Evolutionary conservation across 2,888 invertebrate genomes (phyloP), one percentile per base, ranked within the genome.

Genomic region (Holacanthella duospinosa): DNA sequence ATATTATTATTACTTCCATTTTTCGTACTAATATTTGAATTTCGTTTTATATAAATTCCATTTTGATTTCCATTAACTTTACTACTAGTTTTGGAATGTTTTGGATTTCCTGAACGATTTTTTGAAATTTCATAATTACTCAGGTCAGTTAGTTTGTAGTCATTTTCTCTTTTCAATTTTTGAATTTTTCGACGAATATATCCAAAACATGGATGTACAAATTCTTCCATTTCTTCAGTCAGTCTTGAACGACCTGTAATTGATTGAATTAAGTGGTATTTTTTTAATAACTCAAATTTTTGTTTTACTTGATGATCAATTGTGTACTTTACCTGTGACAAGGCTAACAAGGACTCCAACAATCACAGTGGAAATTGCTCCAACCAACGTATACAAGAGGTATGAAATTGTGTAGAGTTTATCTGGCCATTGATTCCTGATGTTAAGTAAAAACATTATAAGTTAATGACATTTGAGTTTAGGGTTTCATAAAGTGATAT

Each of bases 321-420:
- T 29, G 6, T 36, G 16, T 26, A 58, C 25, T 60, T 64, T 60
- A 68, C 68, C 70, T 43, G 66, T 66, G 1, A 68, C n/a, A 1
- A 69, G 57, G 29, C 70, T 69, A 27, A 70, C 60, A 2, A 69
- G 1, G 16, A 64, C 54, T 9, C 71, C 72, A 4, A 70, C 65
- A 12, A 66, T 24, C 19, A 72, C 67, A 1, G 71, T 66, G 4
- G 69, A 57, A 0, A 54, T 6, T 0, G 62, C 61, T 12, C 69
- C 70, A 26, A 69, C 65, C 2, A 70, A 43, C 0, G 72, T 64
- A 43, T 72, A 72, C 3, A 68, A 61, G 0, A 71, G 62, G 48
- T 71, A 71, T 0, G 71, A 71, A 2, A 72, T 44, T 28, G 68
- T 60, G 44, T 68, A 71, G 4, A 72, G 60, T 60, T 71, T 72